Evolutionary conservation across 2,797 vertebrate genomes (phyloP), one percentile per base, ranked within the genome.

Genomic region (Dendrocincla tyrannina): DNA sequence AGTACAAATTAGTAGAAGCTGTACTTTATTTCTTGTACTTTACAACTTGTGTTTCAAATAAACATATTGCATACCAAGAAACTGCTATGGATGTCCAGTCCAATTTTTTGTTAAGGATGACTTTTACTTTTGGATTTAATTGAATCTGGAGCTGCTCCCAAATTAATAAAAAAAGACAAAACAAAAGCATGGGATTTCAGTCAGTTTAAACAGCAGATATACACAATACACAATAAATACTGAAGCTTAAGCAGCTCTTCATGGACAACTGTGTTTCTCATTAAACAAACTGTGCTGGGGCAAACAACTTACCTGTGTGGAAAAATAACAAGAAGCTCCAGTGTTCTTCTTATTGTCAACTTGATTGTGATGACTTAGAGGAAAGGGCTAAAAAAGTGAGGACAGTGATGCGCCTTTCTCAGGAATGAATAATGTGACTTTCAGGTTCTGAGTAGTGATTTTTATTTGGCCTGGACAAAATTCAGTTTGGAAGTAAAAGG

Each of bases 381-480:
- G 35, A 78, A 89, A 59, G 20, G 20, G 18, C 28, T 69, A 25
- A 73, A 69, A 89, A 72, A 30, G 5, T 22, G 30, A 81, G 42
- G 18, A 37, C 0, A 13, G 10, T 28, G 58, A 89, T 84, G 25
- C 27, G 19, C n/a, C 52, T 80, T 53, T 59, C 18, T 75, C 33
- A 66, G 49, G 58, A 89, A 83, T 16, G 58, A 85, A n/a, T 89
- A 69, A 53, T 0, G 3, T 1, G 3, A 88, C 1, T 10, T 19
- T 80, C 49, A 37, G 3, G 83, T 68, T 68, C 28, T 49, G 22
- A 91, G 41, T 27, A 25, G 10, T 17, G 55, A 56, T 81, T 92
- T 83, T 80, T 78, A 62, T 78, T 93, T 96, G 76, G 35, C 82
- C 79, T 49, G 6, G 41, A 44, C 9, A 76, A 92, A 94, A 93